Evolutionary conservation across 2,888 invertebrate genomes (phyloP).

Genomic region (Chloromyia formosa): DNA sequence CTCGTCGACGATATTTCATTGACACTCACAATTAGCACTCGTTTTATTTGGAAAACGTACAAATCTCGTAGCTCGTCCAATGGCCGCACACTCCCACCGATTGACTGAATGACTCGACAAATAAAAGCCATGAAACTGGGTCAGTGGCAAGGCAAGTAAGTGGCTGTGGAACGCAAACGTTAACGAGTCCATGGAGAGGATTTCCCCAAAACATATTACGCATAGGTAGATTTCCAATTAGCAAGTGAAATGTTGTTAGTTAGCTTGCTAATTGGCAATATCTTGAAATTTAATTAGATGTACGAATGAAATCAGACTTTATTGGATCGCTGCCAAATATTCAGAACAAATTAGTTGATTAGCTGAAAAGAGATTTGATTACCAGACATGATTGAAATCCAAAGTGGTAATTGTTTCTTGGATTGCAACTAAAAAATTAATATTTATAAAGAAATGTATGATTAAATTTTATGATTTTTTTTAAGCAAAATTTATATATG

Average conservation of each 20-base stretch:
- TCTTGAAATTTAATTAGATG: not conserved
- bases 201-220: not conserved
- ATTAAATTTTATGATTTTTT: too few relatives aligned
- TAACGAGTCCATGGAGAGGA: not conserved
- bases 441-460: too few relatives aligned
- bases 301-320: not conserved
- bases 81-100: not conserved
- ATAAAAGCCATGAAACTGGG: not conserved
- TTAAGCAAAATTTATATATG: too few relatives aligned
- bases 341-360: too few relatives aligned
- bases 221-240: not conserved
- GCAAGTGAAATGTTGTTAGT: not conserved
- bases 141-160: conserved; percentile 6
- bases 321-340: not conserved
- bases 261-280: not conserved
- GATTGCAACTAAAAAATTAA: too few relatives aligned
- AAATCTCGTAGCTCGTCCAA: not conserved
- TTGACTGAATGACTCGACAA: not conserved
- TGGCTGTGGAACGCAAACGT: not conserved
- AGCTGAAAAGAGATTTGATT: too few relatives aligned
- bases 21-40: conserved; percentile 36
- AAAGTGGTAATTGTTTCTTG: too few relatives aligned
- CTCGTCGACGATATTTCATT: conserved; percentile 14
- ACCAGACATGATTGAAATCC: too few relatives aligned
- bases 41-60: conserved; percentile 25